These are phyloP conservation scores for Zaprionus tsacasi DNA, from an alignment of 1,140 invertebrate species.

Conservation along the genomic window DNA sequence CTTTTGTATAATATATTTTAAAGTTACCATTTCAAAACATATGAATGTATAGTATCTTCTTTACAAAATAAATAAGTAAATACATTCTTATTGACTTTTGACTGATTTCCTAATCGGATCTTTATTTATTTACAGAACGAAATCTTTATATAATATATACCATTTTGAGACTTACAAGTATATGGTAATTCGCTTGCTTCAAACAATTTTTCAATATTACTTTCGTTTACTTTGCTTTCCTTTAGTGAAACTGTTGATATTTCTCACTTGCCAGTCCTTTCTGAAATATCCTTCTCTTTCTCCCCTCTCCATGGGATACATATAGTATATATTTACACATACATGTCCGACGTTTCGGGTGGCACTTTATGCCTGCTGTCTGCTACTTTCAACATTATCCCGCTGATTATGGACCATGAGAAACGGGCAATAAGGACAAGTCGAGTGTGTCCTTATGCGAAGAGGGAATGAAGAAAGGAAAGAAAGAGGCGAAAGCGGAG, in stretches of 20 bases:
- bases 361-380: conserved; percentile 22
- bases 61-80: too few relatives aligned
- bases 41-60: too few relatives aligned
- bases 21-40: too few relatives aligned
- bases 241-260: background rate
- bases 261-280: background rate
- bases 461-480: conserved; percentile 11
- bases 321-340: conserved; percentile 1
- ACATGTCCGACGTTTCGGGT: conserved; percentile 10
- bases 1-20: too few relatives aligned
- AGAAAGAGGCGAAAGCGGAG: background rate
- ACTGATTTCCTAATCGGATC: too few relatives aligned
- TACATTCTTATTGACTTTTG: too few relatives aligned
- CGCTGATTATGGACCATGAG: conserved; percentile 75
- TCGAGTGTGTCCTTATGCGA: conserved; percentile 5
- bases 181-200: too few relatives aligned
- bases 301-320: background rate
- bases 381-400: conserved; percentile 69
- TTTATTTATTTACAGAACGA: too few relatives aligned
- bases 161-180: too few relatives aligned
- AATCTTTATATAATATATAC: too few relatives aligned
- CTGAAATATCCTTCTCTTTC: background rate
- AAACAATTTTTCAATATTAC: too few relatives aligned
- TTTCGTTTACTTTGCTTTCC: background rate
- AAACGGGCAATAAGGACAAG: conserved; percentile 59